These are phyloP conservation scores for Stomorhina lunata DNA, from an alignment of 2,888 invertebrate genomes.

Conservation along the genomic window DNA sequence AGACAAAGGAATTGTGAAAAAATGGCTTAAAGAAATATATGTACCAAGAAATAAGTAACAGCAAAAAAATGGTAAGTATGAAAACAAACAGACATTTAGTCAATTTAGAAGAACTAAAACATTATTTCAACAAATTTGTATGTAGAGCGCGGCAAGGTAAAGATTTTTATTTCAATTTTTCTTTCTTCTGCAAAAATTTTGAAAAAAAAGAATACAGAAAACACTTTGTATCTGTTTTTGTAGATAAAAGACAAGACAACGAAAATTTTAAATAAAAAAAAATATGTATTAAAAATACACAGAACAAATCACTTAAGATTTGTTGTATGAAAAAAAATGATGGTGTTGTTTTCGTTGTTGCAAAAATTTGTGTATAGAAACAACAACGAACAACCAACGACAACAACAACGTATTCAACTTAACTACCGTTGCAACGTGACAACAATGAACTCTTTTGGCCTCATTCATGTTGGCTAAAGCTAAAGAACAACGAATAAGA, in stretches of 20 bases:
- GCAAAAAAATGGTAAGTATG: slow-evolving; percentile 9
- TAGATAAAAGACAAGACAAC: slow-evolving; percentile 34
- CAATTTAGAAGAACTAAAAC: slow-evolving; percentile 61
- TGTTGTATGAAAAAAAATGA: slow-evolving; percentile 58
- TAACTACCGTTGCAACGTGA: slow-evolving; percentile 67
- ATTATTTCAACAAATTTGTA: slow-evolving; percentile 46
- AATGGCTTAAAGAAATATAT: background rate
- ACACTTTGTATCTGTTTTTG: slow-evolving; percentile 46
- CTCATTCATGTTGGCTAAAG: slow-evolving; percentile 61
- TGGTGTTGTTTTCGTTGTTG: slow-evolving; percentile 18
- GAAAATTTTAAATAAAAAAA: no score
- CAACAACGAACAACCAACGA: slow-evolving; percentile 27
- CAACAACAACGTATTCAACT: no score
- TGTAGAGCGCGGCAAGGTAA: slow-evolving; percentile 52
- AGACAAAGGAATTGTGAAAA: slow-evolving; percentile 51
- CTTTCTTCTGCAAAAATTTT: background rate
- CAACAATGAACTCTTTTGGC: slow-evolving; percentile 69
- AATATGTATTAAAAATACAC: slow-evolving; percentile 28
- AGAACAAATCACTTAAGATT: slow-evolving; percentile 59
- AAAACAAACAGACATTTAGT: slow-evolving; percentile 55
- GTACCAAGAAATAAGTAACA: background rate
- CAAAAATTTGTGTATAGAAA: background rate
- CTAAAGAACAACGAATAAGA: slow-evolving; percentile 34
- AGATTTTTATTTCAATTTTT: slow-evolving; percentile 43
- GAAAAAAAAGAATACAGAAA: background rate